These are phyloP conservation scores for Psittacula derbiana DNA, from an alignment of 2,797 vertebrate genomes.

Conservation along the genomic window DNA sequence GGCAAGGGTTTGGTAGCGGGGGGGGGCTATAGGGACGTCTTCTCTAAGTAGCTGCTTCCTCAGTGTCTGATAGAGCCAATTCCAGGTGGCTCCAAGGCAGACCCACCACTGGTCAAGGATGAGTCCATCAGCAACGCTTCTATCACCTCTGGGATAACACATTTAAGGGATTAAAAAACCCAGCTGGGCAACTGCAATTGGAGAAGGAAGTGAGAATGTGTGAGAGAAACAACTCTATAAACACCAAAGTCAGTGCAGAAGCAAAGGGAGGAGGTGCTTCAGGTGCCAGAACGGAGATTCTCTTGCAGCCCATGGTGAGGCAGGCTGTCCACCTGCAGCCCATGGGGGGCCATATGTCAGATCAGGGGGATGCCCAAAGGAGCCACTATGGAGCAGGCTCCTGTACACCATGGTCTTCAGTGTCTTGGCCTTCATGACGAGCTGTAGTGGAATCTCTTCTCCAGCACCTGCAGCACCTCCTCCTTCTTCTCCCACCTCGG, in stretches of 20 bases:
- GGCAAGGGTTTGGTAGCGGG: not conserved
- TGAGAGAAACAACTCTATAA: not conserved
- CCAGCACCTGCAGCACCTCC: not conserved
- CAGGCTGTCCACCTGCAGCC: not conserved
- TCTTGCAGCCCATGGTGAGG: not conserved
- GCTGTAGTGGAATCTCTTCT: not conserved
- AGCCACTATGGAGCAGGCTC: not conserved
- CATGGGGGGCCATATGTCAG: not conserved
- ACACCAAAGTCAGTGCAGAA: not conserved
- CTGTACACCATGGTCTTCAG: not conserved
- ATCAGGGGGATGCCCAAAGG: not conserved
- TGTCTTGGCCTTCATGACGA: not conserved
- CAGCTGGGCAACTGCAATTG: not conserved
- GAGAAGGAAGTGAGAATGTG: not conserved
- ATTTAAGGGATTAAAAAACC: not conserved
- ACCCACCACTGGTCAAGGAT: not conserved
- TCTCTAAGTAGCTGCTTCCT: not conserved
- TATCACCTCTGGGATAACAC: fast-evolving
- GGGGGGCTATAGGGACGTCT: not conserved
- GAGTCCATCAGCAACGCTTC: fast-evolving
- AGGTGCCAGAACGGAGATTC: not conserved
- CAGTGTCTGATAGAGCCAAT: not conserved
- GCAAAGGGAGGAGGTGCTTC: not conserved
- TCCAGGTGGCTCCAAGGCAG: not conserved
- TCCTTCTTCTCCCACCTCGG: not conserved